Evolutionary conservation across 1,140 invertebrate species (phyloP).

Genomic region (Leptonema lineaticorne): DNA sequence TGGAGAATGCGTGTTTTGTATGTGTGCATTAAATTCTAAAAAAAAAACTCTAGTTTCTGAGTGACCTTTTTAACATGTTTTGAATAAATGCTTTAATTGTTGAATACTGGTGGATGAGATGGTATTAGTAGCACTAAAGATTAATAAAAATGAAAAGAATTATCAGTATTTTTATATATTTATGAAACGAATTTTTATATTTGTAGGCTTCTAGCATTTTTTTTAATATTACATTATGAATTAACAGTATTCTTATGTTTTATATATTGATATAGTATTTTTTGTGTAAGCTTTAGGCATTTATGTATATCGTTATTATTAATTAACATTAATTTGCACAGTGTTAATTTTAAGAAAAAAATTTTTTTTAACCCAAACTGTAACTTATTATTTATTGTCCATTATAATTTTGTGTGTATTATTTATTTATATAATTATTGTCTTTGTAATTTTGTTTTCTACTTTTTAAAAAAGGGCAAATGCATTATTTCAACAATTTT

Average conservation of each 20-base stretch:
- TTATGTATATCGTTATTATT: slow-evolving; percentile 21
- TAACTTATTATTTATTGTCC: slow-evolving; percentile 26
- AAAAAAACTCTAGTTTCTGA: slow-evolving; percentile 12
- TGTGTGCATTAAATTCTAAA: slow-evolving; percentile 15
- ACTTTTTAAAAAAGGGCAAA: background rate
- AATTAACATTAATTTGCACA: slow-evolving; percentile 24
- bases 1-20: background rate
- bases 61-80: slow-evolving; percentile 16
- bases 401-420: slow-evolving; percentile 28
- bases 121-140: slow-evolving; percentile 24
- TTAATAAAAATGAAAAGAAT: too few relatives aligned
- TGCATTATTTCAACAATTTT: slow-evolving; percentile 6
- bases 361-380: slow-evolving; percentile 18
- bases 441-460: slow-evolving; percentile 15
- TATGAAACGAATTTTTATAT: slow-evolving; percentile 26
- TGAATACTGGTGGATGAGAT: slow-evolving; percentile 7
- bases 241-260: slow-evolving; percentile 30
- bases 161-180: slow-evolving; percentile 32
- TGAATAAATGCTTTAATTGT: slow-evolving; percentile 17
- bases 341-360: slow-evolving; percentile 8
- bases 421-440: slow-evolving; percentile 23
- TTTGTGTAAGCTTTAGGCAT: slow-evolving; percentile 24
- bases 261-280: slow-evolving; percentile 19
- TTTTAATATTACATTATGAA: slow-evolving; percentile 20
- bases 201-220: slow-evolving; percentile 25